phyloP scores from a whole-genome alignment of 2,888 invertebrate genomes.

The Agrypnus murinus region DNA sequence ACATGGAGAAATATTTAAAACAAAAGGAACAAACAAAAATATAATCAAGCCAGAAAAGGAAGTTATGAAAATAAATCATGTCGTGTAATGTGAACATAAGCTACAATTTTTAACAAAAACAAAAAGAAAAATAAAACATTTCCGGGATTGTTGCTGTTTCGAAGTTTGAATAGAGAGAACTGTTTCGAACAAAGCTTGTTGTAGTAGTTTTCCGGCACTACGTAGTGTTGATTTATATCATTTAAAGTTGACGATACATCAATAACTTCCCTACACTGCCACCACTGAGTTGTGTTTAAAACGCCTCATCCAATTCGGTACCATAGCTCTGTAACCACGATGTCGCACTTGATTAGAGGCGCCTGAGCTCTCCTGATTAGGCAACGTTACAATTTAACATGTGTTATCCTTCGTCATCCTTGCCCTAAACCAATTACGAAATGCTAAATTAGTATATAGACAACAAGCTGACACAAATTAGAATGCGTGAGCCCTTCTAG shows the following conservation, averaged over 20 bases:
- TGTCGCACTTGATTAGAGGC: constrained; percentile 51
- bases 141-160: constrained; percentile 17
- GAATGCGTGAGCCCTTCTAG: constrained; percentile 30
- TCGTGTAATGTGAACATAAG: not conserved
- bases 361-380: constrained; percentile 46
- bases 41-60: constrained; percentile 3
- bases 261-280: constrained; percentile 18
- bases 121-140: constrained; percentile 7
- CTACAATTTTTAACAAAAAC: constrained; percentile 9
- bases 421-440: constrained; percentile 45
- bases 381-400: constrained; percentile 46
- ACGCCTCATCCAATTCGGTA: constrained; percentile 4
- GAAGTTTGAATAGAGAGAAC: not conserved
- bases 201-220: constrained; percentile 9
- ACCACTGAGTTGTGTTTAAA: constrained; percentile 19
- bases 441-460: constrained; percentile 45
- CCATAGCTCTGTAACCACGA: constrained; percentile 36
- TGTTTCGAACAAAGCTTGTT: constrained; percentile 17
- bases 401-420: constrained; percentile 47
- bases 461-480: constrained; percentile 44
- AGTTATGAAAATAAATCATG: constrained; percentile 5
- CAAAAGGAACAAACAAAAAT: too few species aligned
- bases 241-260: constrained; percentile 22
- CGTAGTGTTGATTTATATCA: constrained; percentile 20
- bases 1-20: too few species aligned